Evolutionary conservation across 2,888 invertebrate genomes (phyloP).

Genomic region (Cynaeus angustus): DNA sequence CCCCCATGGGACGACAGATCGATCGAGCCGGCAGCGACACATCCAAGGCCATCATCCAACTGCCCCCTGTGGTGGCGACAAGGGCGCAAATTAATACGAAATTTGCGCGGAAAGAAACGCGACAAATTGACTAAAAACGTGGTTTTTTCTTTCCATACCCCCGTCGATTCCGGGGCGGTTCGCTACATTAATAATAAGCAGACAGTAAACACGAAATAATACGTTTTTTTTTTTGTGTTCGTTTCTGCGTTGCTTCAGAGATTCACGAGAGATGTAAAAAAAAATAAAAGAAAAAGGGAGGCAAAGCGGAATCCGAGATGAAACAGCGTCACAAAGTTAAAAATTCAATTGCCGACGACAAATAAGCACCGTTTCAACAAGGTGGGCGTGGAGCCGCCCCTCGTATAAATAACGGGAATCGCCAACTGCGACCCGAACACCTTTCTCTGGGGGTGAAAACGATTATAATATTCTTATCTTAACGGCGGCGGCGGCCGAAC

Average conservation of each 20-base stretch:
- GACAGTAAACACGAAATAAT: constrained; percentile 29
- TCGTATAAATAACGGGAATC: constrained; percentile 7
- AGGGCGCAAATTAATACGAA: constrained; percentile 9
- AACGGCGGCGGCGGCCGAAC: constrained; percentile 19
- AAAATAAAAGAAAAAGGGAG: neutral
- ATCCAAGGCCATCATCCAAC: constrained; percentile 30
- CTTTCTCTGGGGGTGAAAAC: constrained; percentile 9
- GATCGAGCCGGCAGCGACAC: constrained; percentile 33
- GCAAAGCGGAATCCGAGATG: constrained; percentile 14
- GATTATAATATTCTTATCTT: constrained; percentile 33
- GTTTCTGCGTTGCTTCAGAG: neutral
- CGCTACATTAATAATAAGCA: constrained; percentile 22
- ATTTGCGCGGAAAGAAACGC: constrained; percentile 2
- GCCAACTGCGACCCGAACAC: constrained; percentile 7
- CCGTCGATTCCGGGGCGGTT: neutral
- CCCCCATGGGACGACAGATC: constrained; percentile 35
- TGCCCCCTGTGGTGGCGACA: constrained; percentile 15
- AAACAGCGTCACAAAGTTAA: constrained; percentile 23
- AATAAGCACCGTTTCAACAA: constrained; percentile 27
- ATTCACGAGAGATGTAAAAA: neutral
- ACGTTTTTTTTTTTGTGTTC: constrained; percentile 12
- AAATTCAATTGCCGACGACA: constrained; percentile 27
- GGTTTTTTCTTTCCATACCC: neutral
- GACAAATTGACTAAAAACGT: constrained; percentile 16
- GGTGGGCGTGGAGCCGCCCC: constrained; percentile 16